A percentile compares a stretch with the other conserved stretches of the same genome.
Evolutionary conservation across 92 coral and sea anemone species (phyloP).

Genomic region (Porites divaricata): DNA sequence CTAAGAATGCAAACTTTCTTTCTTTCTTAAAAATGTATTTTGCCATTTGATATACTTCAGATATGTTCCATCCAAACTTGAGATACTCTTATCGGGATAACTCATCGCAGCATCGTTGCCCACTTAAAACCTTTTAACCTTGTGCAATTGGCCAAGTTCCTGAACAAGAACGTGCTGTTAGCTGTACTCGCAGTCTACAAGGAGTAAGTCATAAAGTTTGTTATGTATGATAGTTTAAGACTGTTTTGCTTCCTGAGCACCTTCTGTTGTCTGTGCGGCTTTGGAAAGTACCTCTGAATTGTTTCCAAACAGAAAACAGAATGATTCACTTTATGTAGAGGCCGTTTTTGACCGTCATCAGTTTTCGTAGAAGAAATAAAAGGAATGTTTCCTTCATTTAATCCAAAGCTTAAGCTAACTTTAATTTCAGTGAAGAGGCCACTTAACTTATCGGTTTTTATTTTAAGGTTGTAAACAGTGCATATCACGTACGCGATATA

Average conservation of each 20-base stretch:
- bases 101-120: no score
- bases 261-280: neutral
- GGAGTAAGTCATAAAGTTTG: neutral
- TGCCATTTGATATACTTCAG: no score
- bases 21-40: no score
- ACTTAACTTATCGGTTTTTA: neutral
- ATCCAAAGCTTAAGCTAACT: neutral
- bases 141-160: neutral
- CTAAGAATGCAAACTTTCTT: no score
- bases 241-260: neutral
- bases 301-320: neutral
- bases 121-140: constrained; percentile 13
- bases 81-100: no score
- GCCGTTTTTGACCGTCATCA: no score
- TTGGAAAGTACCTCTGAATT: constrained; percentile 4
- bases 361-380: neutral
- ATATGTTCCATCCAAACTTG: no score
- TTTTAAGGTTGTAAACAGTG: constrained; percentile 8
- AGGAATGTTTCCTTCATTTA: neutral
- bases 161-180: neutral
- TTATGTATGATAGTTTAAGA: no score
- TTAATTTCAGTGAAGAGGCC: neutral
- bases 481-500: constrained; percentile 22
- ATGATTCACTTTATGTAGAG: no score
- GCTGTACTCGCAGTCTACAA: neutral